Evolutionary conservation across 2,888 invertebrate genomes (phyloP).

Genomic region (Matsumyia berberina): DNA sequence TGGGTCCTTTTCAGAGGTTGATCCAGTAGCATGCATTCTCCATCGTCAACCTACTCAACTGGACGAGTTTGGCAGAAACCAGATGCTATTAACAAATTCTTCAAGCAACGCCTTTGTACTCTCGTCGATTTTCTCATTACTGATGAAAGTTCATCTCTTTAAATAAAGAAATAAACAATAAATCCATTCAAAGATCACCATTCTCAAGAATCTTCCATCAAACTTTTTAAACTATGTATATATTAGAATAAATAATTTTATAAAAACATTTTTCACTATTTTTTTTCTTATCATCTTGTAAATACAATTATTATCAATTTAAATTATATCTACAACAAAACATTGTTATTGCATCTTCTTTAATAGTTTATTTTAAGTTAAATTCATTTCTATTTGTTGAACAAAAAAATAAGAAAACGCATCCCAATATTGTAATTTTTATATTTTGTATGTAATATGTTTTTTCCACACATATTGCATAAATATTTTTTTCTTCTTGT

Average conservation of each 20-base stretch:
- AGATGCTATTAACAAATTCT: too few relatives aligned
- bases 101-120: too few relatives aligned
- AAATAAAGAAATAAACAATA: too few relatives aligned
- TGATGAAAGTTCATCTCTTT: too few relatives aligned
- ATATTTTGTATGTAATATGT: slow-evolving; percentile 58
- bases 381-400: slow-evolving; percentile 55
- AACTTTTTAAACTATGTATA: slow-evolving; percentile 30
- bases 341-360: slow-evolving; percentile 50
- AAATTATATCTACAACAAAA: slow-evolving; percentile 2
- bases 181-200: too few relatives aligned
- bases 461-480: slow-evolving; percentile 66
- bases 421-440: slow-evolving; percentile 52
- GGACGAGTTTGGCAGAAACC: too few relatives aligned
- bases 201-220: slow-evolving; percentile 51
- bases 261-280: slow-evolving; percentile 3
- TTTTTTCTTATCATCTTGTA: slow-evolving; percentile 59
- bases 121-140: too few relatives aligned
- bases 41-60: too few relatives aligned
- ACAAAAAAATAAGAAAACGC: slow-evolving; percentile 44
- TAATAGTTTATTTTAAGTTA: slow-evolving; percentile 39
- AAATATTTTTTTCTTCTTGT: slow-evolving; percentile 43
- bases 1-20: too few relatives aligned
- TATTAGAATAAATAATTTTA: too few relatives aligned
- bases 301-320: slow-evolving; percentile 41
- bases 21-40: too few relatives aligned